Evolutionary conservation across 2,797 vertebrate genomes (phyloP), one percentile per base, ranked within the genome.

Genomic region (Myioborus melanocephalus): DNA sequence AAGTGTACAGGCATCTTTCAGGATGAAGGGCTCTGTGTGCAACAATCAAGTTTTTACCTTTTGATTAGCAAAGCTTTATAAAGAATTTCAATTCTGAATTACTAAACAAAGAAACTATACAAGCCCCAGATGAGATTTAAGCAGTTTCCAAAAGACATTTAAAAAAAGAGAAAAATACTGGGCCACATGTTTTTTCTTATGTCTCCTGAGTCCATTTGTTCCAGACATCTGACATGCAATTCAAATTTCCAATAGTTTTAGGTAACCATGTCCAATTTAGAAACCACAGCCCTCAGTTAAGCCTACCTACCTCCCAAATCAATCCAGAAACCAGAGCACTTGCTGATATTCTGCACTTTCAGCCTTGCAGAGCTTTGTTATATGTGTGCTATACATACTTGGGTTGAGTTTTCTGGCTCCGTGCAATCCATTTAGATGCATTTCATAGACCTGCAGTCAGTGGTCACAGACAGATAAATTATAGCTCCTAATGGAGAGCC

Each of bases 251-350:
- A 87, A 96, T 96, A 96, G 94, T 97, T 98, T 97, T 97, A 90
- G 97, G 97, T 97, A 97, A 97, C 77, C 24, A 78, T 96, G 97
- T 97, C 96, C 96, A 97, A 97, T 97, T 97, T 97, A 97, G 97
- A 97, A 97, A 95, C 94, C 94, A 46, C 97, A 95, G 79, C 59
- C 80, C 94, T 94, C 77, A 91, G 91, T 90, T 96, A 96, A 94
- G 91, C 93, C 94, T 95, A 73, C 89, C 92, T 95, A 89, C 93
- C 83, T 92, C 92, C 89, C 78, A 81, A 35, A 89, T 90, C 94
- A 94, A 86, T 85, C 89, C 46, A 13, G 75, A 80, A 92, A 81
- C 56, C 77, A 75, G 89, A 88, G 94, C 85, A 57, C 89, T 91
- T 83, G 95, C 92, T 95, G 94, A 96, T 89, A 89, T 59, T 90